A percentile compares a stretch with the other conserved stretches of the same genome.
Evolutionary conservation across 2,888 invertebrate species (phyloP).

Genomic region (Drosophila anomelani): DNA sequence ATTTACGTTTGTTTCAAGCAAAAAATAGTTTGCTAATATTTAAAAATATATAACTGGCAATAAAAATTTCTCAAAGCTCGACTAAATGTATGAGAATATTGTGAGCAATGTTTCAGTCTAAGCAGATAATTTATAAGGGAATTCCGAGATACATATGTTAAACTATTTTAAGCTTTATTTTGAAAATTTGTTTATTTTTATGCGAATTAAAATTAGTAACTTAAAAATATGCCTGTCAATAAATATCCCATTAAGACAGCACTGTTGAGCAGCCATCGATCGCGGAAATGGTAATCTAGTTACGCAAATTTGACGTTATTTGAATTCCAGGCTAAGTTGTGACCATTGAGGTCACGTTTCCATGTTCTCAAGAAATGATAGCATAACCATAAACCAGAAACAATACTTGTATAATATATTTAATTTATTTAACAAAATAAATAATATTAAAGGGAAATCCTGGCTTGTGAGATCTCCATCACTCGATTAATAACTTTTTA

Average conservation of each 20-base stretch:
- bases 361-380: neutral
- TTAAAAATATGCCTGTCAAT: too few relatives aligned
- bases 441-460: neutral
- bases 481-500: neutral
- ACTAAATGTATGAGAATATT: neutral
- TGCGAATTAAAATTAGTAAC: too few relatives aligned
- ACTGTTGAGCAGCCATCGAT: constrained; percentile 1
- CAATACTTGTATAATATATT: neutral
- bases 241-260: too few relatives aligned
- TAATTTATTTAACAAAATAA: neutral
- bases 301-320: constrained; percentile 13
- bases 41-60: too few relatives aligned
- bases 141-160: neutral
- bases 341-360: constrained; percentile 7
- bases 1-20: neutral
- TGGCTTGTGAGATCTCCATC: constrained; percentile 7
- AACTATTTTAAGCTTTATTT: too few relatives aligned
- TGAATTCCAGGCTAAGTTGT: constrained; percentile 14
- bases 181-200: too few relatives aligned
- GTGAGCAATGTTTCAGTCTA: too few relatives aligned
- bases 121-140: too few relatives aligned
- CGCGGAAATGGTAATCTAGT: constrained; percentile 36
- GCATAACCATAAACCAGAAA: neutral
- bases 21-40: too few relatives aligned
- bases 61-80: neutral